Evolutionary conservation across 2,113 vertebrate species (phyloP).

Genomic region (Ammodytes marinus): DNA sequence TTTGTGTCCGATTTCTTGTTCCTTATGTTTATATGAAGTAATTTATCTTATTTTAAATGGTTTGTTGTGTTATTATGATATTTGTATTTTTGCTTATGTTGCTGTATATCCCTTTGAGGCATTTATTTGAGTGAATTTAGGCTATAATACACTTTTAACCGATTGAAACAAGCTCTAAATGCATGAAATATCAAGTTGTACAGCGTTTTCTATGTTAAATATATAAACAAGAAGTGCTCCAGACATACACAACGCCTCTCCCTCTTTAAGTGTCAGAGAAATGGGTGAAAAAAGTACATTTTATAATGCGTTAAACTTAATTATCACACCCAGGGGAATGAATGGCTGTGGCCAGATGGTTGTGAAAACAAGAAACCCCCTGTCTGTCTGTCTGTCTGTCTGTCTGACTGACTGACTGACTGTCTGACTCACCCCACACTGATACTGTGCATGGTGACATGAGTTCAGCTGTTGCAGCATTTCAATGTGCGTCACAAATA

Average conservation of each 20-base stretch:
- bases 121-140: too few species aligned
- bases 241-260: not conserved
- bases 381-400: conserved; percentile 19
- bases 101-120: too few species aligned
- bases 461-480: conserved; percentile 26
- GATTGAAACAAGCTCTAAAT: not conserved
- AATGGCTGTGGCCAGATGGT: conserved; percentile 33
- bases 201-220: not conserved
- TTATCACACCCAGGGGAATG: conserved; percentile 8
- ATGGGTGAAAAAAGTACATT: not conserved
- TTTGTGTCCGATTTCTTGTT: too few species aligned
- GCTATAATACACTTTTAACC: too few species aligned
- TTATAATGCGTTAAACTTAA: conserved; percentile 16
- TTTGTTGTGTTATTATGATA: too few species aligned
- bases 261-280: conserved; percentile 5
- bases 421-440: conserved; percentile 1
- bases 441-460: not conserved
- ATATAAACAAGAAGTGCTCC: not conserved
- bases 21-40: too few species aligned
- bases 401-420: too few species aligned
- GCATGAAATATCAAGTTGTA: too few species aligned
- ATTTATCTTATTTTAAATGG: too few species aligned
- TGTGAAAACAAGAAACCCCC: conserved; percentile 47
- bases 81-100: too few species aligned
- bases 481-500: conserved; percentile 4